Evolutionary conservation across 2,797 vertebrate species (phyloP).

Genomic region (Coracias cyanogaster): DNA sequence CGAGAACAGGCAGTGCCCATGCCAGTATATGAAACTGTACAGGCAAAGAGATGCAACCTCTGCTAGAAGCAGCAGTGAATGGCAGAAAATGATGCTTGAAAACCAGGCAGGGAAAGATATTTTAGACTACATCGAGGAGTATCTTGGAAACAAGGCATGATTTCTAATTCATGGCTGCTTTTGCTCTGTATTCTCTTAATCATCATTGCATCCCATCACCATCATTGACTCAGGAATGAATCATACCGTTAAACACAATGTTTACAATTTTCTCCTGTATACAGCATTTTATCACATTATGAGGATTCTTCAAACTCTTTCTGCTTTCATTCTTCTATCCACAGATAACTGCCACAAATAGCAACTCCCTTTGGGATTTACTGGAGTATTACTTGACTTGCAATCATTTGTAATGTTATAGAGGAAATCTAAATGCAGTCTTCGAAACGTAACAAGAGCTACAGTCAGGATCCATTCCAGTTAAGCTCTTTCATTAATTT

Average conservation of each 20-base stretch:
- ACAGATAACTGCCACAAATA: not conserved
- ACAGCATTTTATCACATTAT: not conserved
- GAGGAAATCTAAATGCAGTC: not conserved
- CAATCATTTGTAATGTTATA: not conserved
- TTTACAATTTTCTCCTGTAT: slow-evolving; percentile 27
- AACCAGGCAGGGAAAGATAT: not conserved
- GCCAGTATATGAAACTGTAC: not conserved
- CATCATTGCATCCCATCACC: not conserved
- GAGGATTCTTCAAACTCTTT: not conserved
- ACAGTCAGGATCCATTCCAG: not conserved
- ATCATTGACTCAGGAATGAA: not conserved
- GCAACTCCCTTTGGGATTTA: not conserved
- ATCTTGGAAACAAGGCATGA: not conserved
- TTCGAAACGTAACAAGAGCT: slow-evolving; percentile 12
- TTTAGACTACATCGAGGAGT: not conserved
- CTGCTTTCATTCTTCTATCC: not conserved
- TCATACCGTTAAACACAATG: not conserved
- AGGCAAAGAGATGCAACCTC: not conserved
- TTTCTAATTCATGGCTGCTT: not conserved
- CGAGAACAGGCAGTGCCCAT: not conserved
- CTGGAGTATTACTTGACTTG: slow-evolving; percentile 9
- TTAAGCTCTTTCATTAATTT: not conserved
- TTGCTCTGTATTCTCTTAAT: not conserved
- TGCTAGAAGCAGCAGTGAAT: not conserved
- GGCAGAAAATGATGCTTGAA: not conserved